Base-by-base conservation (phyloP, 2,888 invertebrate genomes). In the Harmothoe impar region DNA sequence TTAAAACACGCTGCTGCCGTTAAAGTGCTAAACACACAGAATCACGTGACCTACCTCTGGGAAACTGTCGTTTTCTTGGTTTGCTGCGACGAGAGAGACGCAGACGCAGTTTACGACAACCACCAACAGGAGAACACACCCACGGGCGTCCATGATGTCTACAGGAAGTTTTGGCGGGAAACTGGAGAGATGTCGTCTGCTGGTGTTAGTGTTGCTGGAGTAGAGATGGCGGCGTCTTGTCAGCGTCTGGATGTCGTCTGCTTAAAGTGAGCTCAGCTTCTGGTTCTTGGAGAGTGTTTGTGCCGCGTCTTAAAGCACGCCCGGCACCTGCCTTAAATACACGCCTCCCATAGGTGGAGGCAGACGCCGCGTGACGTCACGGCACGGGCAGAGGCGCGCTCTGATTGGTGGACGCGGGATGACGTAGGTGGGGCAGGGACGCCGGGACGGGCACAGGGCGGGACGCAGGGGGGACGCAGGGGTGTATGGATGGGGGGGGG, bases 71-170 rank as follows among this genome's bases (percentile, higher is more conserved):
- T 23, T 56, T 86, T 86, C 86, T 86, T 86, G 86, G 20, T 52
- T 20, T 25, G 86, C 86, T 52, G 54, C 52, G 54, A 86, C 25
- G 23, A 86, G 52, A 1, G 54, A 31, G 29, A 86, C 20, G 54
- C 86, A 86, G 15, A 86, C 86, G 52, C 86, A 86, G 86, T 86
- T 86, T 29, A 86, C 52, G 25, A 86, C 23, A 7, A 86, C 86
- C 5, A 86, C 52, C 54, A 54, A 51, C 12, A 86, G 52, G 54
- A 86, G n/a, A n/a, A 86, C 29, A 54, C 86, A 86, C 17, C 86
- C 86, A 25, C 86, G 52, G 54, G 25, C n/a, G 52, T 86, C 86
- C 86, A 86, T 86, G 52, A 17, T 86, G 52, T 7, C 31, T 23
- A 29, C 3, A 17, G 86, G 25, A 20, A 35, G 0, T 81, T 81